A percentile compares a stretch with the other conserved stretches of the same genome.
Evolutionary conservation across 2,888 invertebrate species (phyloP).

Genomic region (Adineta ricciae): DNA sequence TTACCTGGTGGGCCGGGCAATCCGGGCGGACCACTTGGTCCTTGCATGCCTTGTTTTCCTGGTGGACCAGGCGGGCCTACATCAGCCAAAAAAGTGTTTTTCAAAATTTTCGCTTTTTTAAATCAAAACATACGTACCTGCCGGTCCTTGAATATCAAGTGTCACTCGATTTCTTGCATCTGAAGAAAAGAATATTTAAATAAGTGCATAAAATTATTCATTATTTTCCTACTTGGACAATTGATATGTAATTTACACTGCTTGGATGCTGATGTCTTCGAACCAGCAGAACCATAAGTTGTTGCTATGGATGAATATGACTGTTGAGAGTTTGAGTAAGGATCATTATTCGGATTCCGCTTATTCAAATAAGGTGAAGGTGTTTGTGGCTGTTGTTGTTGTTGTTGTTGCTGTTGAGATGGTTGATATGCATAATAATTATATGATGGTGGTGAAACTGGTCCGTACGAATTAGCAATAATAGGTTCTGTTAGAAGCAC

Average conservation of each 20-base stretch:
- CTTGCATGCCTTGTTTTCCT: background rate
- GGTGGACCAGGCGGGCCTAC: conserved; percentile 19
- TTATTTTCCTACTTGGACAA: background rate
- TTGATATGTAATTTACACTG: conserved; percentile 11
- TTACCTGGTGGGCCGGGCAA: background rate
- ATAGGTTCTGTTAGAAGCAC: background rate
- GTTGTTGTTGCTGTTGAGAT: background rate
- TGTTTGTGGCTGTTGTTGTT: background rate
- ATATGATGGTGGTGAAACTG: background rate
- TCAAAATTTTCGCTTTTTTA: background rate
- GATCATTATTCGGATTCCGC: background rate
- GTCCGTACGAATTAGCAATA: background rate
- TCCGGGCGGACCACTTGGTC: background rate
- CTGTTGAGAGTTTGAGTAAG: background rate
- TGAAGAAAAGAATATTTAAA: background rate
- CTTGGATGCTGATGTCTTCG: background rate
- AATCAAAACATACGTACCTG: background rate
- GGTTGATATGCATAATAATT: background rate
- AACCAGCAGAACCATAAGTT: background rate
- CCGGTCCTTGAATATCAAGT: conserved; percentile 11
- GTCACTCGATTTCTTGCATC: conserved; percentile 16
- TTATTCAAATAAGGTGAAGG: conserved; percentile 9
- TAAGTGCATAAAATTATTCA: background rate
- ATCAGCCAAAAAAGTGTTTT: background rate
- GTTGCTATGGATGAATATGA: background rate